Evolutionary conservation across 2,113 vertebrate species (phyloP).

Genomic region (Sisor rabdophorus): DNA sequence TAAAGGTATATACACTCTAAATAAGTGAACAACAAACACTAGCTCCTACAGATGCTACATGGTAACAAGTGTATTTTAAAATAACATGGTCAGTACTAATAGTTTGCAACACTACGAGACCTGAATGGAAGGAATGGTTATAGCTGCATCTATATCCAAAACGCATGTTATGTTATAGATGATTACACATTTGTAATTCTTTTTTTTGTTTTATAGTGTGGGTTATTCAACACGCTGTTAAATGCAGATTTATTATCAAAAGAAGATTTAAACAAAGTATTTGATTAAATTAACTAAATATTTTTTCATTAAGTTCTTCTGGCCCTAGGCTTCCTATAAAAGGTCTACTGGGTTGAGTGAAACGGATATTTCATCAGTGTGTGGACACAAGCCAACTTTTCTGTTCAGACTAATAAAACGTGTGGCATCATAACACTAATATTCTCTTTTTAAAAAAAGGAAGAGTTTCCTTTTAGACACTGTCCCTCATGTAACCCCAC

Average conservation of each 20-base stretch:
- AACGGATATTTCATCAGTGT: not conserved
- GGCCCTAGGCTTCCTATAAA: too few species aligned
- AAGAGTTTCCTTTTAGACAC: not conserved
- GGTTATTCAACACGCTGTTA: too few species aligned
- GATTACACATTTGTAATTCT: not conserved
- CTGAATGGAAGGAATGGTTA: too few species aligned
- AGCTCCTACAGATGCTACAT: too few species aligned
- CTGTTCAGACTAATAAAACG: not conserved
- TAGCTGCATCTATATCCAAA: not conserved
- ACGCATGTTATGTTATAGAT: not conserved
- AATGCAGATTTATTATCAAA: not conserved
- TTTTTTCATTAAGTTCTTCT: not conserved
- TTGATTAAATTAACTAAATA: too few species aligned
- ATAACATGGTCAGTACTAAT: too few species aligned
- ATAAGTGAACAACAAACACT: too few species aligned
- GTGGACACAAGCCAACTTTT: not conserved
- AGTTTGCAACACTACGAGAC: too few species aligned
- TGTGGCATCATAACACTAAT: not conserved
- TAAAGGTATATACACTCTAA: not conserved
- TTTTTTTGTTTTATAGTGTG: not conserved
- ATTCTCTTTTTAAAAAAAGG: not conserved
- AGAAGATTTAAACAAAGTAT: too few species aligned
- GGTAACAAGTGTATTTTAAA: too few species aligned
- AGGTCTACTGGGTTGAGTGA: not conserved
- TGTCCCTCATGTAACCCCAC: not conserved